phyloP scores from a whole-genome alignment of 1,140 invertebrate genomes.

The Drosophila rufa region DNA sequence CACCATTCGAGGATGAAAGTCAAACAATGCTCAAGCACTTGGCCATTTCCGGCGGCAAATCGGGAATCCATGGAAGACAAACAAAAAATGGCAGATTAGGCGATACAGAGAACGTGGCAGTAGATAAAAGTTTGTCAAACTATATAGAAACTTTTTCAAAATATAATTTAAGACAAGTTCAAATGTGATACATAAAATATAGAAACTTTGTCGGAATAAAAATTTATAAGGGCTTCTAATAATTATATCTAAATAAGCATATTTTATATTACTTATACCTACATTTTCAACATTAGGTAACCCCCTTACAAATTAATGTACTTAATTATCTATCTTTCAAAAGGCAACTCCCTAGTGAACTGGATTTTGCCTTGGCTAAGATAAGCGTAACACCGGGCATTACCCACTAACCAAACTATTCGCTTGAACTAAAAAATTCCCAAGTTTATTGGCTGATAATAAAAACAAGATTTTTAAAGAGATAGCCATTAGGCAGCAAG shows the following conservation, averaged over 20 bases:
- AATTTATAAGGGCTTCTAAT: no score
- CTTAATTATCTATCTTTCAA: not conserved
- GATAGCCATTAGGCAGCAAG: not conserved
- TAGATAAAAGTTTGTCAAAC: conserved; percentile 7
- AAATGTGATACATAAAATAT: not conserved
- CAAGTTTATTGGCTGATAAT: conserved; percentile 1
- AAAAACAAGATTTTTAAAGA: conserved; percentile 18
- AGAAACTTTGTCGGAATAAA: not conserved
- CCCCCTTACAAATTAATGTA: not conserved
- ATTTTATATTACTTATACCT: not conserved
- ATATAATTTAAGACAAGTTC: not conserved
- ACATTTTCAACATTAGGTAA: not conserved
- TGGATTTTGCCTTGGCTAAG: not conserved
- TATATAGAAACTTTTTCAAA: not conserved
- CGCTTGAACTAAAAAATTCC: not conserved
- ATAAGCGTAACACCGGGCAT: not conserved
- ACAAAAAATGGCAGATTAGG: conserved; percentile 11
- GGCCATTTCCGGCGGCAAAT: conserved; percentile 30
- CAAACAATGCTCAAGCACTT: conserved; percentile 39
- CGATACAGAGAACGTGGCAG: not conserved
- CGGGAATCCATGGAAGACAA: conserved; percentile 18
- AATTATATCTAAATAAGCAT: no score
- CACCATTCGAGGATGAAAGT: conserved; percentile 25
- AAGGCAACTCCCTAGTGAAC: not conserved
- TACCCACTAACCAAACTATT: not conserved